Base-by-base conservation (phyloP, 37 sponge, comb jelly and placozoan species). In the Oscarella lobularis region DNA sequence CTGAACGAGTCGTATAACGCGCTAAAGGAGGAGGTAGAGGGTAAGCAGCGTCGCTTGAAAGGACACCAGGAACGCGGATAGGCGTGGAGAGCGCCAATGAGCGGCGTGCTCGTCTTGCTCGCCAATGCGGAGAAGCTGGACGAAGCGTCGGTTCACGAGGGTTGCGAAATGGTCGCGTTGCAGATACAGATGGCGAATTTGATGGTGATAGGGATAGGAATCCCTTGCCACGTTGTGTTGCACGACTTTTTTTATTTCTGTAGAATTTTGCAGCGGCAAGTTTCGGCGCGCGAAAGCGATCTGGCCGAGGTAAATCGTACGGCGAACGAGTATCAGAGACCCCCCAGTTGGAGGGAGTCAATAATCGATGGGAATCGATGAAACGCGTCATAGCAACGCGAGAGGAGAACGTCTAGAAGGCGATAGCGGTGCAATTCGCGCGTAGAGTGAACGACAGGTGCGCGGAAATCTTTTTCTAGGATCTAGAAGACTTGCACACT, bases 341-440 rank as follows among this genome's bases (percentile, higher is more conserved):
- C 60, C n/a, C n/a, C 14, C 60, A 48, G 20, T 48, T 48, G 60
- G 60, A 48, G 60, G 20, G 60, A 27, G 14, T 48, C 60, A 48
- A 48, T 20, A 48, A 20, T 48, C 60, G 60, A 48, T 48, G 60
- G 60, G 60, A 48, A 48, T 9, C 60, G 60, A 48, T 48, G 60
- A 9, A 20, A 48, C 60, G 20, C 60, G 60, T 20, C 9, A 9
- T 48, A n/a, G n/a, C n/a, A n/a, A n/a, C n/a, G n/a, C n/a, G n/a
- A n/a, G n/a, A n/a, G n/a, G n/a, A n/a, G n/a, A n/a, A n/a, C n/a
- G n/a, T n/a, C n/a, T n/a, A n/a, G n/a, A n/a, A n/a, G n/a, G n/a
- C n/a, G n/a, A n/a, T n/a, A n/a, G n/a, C n/a, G n/a, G n/a, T n/a
- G n/a, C n/a, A n/a, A n/a, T n/a, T n/a, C n/a, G n/a, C n/a, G n/a